These are phyloP conservation scores for Holacanthella duospinosa DNA, from an alignment of 2,888 invertebrate species.

Conservation along the genomic window DNA sequence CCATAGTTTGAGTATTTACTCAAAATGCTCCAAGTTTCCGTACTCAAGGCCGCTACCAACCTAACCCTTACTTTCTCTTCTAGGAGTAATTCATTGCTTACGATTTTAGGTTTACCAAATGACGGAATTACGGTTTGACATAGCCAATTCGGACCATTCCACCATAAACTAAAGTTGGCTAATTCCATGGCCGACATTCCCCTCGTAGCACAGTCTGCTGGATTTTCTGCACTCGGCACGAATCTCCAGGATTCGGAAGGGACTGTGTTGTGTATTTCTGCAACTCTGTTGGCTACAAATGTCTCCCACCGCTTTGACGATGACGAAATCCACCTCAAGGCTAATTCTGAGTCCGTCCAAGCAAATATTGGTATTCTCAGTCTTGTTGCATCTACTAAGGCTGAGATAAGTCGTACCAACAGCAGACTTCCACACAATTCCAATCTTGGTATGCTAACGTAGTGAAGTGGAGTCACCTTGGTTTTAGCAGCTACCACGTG, in stretches of 20 bases:
- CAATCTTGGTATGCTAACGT: constrained; percentile 34
- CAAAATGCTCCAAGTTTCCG: too few relatives aligned
- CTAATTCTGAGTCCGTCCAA: neutral
- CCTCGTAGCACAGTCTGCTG: neutral
- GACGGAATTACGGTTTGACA: neutral
- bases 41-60: too few relatives aligned
- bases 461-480: constrained; percentile 33
- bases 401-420: constrained; percentile 2
- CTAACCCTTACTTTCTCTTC: too few relatives aligned
- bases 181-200: constrained; percentile 1
- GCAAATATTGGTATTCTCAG: neutral
- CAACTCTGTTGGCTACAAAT: neutral
- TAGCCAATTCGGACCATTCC: neutral
- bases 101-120: too few relatives aligned
- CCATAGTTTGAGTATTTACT: too few relatives aligned
- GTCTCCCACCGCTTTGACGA: neutral
- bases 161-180: neutral
- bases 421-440: constrained; percentile 38
- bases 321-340: neutral
- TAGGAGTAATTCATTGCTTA: too few relatives aligned
- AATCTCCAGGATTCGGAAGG: neutral
- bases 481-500: constrained; percentile 29
- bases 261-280: neutral
- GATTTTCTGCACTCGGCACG: neutral
- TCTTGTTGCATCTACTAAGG: neutral